Base-by-base conservation (phyloP, 2,797 vertebrate species). In the Chaetodon trifasciatus region DNA sequence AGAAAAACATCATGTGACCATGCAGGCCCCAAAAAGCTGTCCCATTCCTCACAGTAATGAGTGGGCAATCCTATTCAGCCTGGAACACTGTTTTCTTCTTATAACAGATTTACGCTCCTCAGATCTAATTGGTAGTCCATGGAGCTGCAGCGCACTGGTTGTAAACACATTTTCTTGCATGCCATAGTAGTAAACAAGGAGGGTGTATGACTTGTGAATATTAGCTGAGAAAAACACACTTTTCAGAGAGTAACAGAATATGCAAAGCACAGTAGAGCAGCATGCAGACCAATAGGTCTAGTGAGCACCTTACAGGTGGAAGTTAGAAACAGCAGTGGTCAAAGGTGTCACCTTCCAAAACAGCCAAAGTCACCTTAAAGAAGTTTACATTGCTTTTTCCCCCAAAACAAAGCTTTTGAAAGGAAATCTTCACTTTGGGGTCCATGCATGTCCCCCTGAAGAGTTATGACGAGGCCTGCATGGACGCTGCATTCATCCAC, bases 51-150 rank as follows among this genome's bases (percentile, higher is more conserved):
- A 84, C 79, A 76, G 84, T 90, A 83, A 88, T 58, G 68, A 82
- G 70, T 42, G 63, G 69, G 49, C 76, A 58, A 62, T 88, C 79
- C 91, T 55, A 87, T 93, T 94, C 84, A 92, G 71, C 65, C 42
- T 19, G 39, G 32, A 68, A 52, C 81, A 78, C 65, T 77, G 81
- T 87, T 87, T 81, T 91, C 73, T 79, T 64, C 79, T 81, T 70
- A 53, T 77, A 89, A 84, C 90, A 91, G 91, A 94, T 94, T 93
- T 93, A 93, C 92, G 91, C 63, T 56, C 86, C 83, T 79, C 64
- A 77, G 76, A 78, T 86, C 91, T 91, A 81, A 92, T 93, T 91
- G 64, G 90, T 91, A 94, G 90, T 91, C 91, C 78, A 58, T 79
- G 85, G 66, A 80, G 82, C 58, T 62, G 17, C 61, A 37, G 64